Conservation (phyloP, 2,113 vertebrate species). For the Lutjanus erythropterus region DNA sequence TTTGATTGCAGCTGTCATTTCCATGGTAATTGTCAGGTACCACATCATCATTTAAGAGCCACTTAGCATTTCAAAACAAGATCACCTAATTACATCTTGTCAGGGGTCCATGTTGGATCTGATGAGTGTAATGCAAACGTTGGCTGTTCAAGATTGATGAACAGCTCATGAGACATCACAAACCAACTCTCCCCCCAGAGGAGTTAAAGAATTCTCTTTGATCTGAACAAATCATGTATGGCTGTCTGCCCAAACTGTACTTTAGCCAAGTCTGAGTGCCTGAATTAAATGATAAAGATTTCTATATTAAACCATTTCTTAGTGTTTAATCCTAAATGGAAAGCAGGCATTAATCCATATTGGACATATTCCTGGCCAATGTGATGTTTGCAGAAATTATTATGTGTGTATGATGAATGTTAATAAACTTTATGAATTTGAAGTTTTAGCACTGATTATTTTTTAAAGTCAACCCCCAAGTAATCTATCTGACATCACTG, state of each 20-base stretch:
- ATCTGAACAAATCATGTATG: slow-evolving; percentile 29
- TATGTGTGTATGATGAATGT: slow-evolving; percentile 19
- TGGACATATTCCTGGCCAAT: slow-evolving; percentile 11
- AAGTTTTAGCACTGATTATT: not conserved
- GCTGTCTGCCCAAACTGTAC: slow-evolving; percentile 40
- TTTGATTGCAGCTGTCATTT: slow-evolving; percentile 55
- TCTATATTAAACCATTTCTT: slow-evolving; percentile 28
- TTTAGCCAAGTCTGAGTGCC: slow-evolving; percentile 35
- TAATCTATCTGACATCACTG: not conserved
- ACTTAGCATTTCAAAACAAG: slow-evolving; percentile 57
- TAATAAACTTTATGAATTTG: slow-evolving; percentile 28
- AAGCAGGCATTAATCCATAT: slow-evolving; percentile 37
- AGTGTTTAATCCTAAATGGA: slow-evolving; percentile 38
- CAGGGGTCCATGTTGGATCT: slow-evolving; percentile 26
- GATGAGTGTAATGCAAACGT: slow-evolving; percentile 18
- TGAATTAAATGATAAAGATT: slow-evolving; percentile 46
- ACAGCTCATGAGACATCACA: slow-evolving; percentile 40
- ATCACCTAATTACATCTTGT: slow-evolving; percentile 60
- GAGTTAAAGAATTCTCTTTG: slow-evolving; percentile 46
- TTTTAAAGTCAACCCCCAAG: not conserved
- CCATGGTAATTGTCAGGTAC: slow-evolving; percentile 12
- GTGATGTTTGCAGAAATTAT: slow-evolving; percentile 10
- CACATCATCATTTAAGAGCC: slow-evolving; percentile 39
- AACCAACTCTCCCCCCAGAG: slow-evolving; percentile 8
- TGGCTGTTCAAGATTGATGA: slow-evolving; percentile 24